Percentiles rank a stretch among this genome's conserved stretches.
Evolutionary conservation across 2,113 vertebrate species (phyloP).

Genomic region (Epinephelus moara): DNA sequence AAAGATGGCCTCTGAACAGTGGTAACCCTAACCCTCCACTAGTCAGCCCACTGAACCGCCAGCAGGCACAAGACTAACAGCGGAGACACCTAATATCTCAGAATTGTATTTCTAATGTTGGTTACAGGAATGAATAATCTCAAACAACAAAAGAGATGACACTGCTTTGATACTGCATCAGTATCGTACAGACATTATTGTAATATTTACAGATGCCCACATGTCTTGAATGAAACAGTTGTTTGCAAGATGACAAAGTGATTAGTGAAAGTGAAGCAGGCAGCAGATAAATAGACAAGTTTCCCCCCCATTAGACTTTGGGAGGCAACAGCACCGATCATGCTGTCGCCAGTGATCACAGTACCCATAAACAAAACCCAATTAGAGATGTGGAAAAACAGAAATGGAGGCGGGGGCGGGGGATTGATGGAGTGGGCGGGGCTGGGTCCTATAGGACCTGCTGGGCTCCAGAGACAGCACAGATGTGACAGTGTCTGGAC

Average conservation of each 20-base stretch:
- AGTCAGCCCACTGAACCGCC: slow-evolving; percentile 1
- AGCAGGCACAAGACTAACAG: background rate
- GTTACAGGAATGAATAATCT: background rate
- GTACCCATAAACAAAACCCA: slow-evolving; percentile 66
- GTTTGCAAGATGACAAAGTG: slow-evolving; percentile 26
- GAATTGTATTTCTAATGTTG: background rate
- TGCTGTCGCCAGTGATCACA: slow-evolving; percentile 54
- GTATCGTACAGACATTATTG: background rate
- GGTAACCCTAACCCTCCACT: slow-evolving; percentile 47
- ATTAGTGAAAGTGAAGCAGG: slow-evolving; percentile 39
- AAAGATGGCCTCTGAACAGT: slow-evolving; percentile 26
- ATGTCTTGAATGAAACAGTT: slow-evolving; percentile 19
- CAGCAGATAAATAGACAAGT: slow-evolving; percentile 46
- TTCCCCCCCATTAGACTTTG: slow-evolving; percentile 39
- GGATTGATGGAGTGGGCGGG: slow-evolving; percentile 48
- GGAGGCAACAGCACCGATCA: slow-evolving; percentile 46
- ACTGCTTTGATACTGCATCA: background rate
- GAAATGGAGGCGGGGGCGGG: background rate
- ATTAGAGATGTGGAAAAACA: slow-evolving; percentile 65
- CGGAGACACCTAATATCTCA: background rate
- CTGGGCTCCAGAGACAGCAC: slow-evolving; percentile 36
- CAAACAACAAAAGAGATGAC: background rate
- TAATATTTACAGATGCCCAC: slow-evolving; percentile 21
- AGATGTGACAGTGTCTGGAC: slow-evolving; percentile 55
- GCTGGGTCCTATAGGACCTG: slow-evolving; percentile 26